Evolutionary conservation across 2,888 invertebrate genomes (phyloP), one percentile per base, ranked within the genome.

Genomic region (Protonemura montana): DNA sequence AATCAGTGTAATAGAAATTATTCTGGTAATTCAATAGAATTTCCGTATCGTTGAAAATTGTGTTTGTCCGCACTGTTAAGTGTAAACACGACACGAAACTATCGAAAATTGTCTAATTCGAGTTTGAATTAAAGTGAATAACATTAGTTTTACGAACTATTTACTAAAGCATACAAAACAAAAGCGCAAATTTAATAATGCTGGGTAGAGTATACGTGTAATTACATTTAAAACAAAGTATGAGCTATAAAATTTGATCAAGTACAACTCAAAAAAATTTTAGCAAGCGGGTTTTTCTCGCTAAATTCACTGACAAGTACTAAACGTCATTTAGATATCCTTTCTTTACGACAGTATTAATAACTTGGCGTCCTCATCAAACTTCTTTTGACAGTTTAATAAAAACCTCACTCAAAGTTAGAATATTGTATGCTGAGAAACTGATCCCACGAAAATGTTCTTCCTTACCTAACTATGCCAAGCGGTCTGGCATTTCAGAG

Each of bases 371-470:
- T 81, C 81, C 30, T 81, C 81, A 81, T 81, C 81, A 81, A 28
- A 81, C 13, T n/a, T 30, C 81, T 28, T 78, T 81, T 81, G 81
- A 81, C 81, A 81, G 81, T 81, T 81, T 81, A 21, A 81, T 81
- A 81, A 30, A 81, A 81, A 78, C 78, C 78, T 25, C n/a, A 6
- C 28, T 6, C 29, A 30, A 30, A 81, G 81, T 81, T 81, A 16
- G 30, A 1, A 28, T 81, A 81, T 81, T 81, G n/a, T 28, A 81
- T n/a, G 28, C 28, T 81, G 5, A 21, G 30, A 30, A 28, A 78
- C 28, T 59, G 59, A 59, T 59, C 59, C 59, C 59, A 21, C 59
- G 59, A 59, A 59, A 10, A 21, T 59, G 7, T 59, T 59, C 6
- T 59, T 21, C 3, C 1, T 59, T 21, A 10, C 13, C 59, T 13